Evolutionary conservation across 2,888 invertebrate genomes (phyloP).

Genomic region (Melanargia galathea): DNA sequence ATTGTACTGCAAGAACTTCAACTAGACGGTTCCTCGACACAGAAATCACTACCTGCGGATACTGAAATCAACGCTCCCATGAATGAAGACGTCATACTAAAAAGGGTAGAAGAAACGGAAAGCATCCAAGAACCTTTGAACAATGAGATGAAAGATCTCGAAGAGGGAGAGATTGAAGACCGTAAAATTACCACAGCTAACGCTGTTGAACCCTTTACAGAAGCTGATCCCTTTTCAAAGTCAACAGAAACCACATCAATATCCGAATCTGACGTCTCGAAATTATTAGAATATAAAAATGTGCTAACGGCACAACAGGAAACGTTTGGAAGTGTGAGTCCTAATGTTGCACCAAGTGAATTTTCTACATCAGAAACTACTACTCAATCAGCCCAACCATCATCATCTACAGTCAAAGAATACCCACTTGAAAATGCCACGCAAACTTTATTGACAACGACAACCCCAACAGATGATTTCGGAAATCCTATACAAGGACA

Average conservation of each 20-base stretch:
- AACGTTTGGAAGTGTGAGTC: not conserved
- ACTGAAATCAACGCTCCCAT: constrained; percentile 19
- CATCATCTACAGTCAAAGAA: constrained; percentile 10
- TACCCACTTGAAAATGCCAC: constrained; percentile 2
- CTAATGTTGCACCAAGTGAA: not conserved
- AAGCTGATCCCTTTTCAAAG: not conserved
- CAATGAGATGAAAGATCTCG: constrained; percentile 11
- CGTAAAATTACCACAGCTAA: not conserved
- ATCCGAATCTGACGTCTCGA: constrained; percentile 9
- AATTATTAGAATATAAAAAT: constrained; percentile 23
- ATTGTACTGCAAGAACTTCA: constrained; percentile 25
- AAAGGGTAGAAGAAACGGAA: constrained; percentile 8
- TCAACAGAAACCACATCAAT: not conserved
- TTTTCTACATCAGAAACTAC: not conserved
- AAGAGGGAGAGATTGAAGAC: not conserved
- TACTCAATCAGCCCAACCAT: not conserved
- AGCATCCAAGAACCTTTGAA: not conserved
- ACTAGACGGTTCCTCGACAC: constrained; percentile 13
- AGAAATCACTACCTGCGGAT: not conserved
- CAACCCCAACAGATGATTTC: not conserved
- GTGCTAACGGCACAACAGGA: constrained; percentile 3
- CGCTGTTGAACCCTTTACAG: not conserved
- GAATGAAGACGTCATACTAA: constrained; percentile 23
- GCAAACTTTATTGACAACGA: not conserved
- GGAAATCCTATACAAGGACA: constrained; percentile 1